Conservation (phyloP, 2,113 vertebrate species). For the Danionella cerebrum region DNA sequence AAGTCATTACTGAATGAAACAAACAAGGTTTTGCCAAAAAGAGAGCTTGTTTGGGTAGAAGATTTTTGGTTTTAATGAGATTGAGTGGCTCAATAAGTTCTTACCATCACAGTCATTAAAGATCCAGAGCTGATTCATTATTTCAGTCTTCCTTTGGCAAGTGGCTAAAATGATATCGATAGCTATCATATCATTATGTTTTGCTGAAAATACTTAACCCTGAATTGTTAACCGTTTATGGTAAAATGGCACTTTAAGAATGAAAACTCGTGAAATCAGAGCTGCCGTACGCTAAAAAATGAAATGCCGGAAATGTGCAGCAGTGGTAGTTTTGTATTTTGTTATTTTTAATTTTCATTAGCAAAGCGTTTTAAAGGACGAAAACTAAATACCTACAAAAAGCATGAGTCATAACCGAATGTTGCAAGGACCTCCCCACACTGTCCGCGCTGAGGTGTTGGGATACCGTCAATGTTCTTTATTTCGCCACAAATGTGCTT, state of each 20-base stretch:
- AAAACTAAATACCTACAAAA: too few relatives aligned
- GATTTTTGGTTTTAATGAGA: neutral
- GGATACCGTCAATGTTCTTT: too few relatives aligned
- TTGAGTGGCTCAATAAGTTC: neutral
- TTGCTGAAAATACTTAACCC: neutral
- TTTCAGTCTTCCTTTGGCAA: neutral
- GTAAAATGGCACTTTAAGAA: conserved; percentile 8
- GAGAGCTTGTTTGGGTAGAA: neutral
- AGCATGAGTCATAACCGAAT: too few relatives aligned
- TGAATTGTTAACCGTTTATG: conserved; percentile 13
- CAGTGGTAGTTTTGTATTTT: too few relatives aligned
- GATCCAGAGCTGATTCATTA: conserved; percentile 2
- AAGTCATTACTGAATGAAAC: neutral
- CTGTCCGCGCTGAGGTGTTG: too few relatives aligned
- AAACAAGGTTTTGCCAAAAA: neutral
- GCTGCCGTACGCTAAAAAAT: too few relatives aligned
- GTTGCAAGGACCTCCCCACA: too few relatives aligned
- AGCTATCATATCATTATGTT: neutral
- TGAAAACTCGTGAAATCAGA: conserved; percentile 13
- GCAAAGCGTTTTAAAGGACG: too few relatives aligned
- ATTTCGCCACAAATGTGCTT: too few relatives aligned
- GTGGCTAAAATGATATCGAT: neutral
- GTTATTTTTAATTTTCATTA: too few relatives aligned
- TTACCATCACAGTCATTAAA: conserved; percentile 8
- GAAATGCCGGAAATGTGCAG: too few relatives aligned